These are phyloP conservation scores for Scrobipalpa atriplicella DNA, from an alignment of 2,888 invertebrate genomes.

Conservation along the genomic window DNA sequence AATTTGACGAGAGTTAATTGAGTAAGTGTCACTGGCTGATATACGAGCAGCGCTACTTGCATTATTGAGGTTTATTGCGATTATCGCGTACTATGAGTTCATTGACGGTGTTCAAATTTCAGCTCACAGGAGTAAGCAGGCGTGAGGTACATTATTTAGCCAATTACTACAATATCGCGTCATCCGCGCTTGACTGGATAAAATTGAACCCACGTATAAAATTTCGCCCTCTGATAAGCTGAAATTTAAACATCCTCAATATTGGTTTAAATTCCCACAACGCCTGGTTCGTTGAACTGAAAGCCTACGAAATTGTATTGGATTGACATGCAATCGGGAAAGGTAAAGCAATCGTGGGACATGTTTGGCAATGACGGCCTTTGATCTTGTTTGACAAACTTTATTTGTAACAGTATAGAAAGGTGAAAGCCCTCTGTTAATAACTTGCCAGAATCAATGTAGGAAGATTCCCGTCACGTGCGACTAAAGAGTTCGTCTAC, in stretches of 20 bases:
- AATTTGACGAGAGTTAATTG: slow-evolving; percentile 56
- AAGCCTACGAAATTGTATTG: slow-evolving; percentile 8
- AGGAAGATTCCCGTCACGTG: slow-evolving; percentile 33
- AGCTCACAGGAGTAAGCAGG: too few species aligned
- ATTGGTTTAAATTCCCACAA: slow-evolving; percentile 5
- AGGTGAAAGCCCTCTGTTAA: slow-evolving; percentile 48
- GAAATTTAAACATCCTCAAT: too few species aligned
- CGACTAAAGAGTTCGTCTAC: slow-evolving; percentile 40
- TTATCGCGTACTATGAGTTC: too few species aligned
- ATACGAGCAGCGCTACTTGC: slow-evolving; percentile 40
- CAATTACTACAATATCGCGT: too few species aligned
- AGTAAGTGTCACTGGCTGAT: slow-evolving; percentile 47
- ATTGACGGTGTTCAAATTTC: too few species aligned
- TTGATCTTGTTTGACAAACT: slow-evolving; percentile 17
- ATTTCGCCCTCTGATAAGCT: too few species aligned
- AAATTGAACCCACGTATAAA: too few species aligned
- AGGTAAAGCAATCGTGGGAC: background rate
- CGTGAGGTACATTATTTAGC: too few species aligned
- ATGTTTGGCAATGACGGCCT: slow-evolving; percentile 6
- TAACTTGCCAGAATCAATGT: background rate
- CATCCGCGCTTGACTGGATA: too few species aligned
- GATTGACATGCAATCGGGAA: slow-evolving; percentile 2
- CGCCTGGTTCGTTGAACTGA: slow-evolving; percentile 14
- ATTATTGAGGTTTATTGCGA: background rate
- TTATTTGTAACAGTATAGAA: slow-evolving; percentile 29